phyloP scores from a whole-genome alignment of 2,113 vertebrate species.

The Clupea harengus region DNA sequence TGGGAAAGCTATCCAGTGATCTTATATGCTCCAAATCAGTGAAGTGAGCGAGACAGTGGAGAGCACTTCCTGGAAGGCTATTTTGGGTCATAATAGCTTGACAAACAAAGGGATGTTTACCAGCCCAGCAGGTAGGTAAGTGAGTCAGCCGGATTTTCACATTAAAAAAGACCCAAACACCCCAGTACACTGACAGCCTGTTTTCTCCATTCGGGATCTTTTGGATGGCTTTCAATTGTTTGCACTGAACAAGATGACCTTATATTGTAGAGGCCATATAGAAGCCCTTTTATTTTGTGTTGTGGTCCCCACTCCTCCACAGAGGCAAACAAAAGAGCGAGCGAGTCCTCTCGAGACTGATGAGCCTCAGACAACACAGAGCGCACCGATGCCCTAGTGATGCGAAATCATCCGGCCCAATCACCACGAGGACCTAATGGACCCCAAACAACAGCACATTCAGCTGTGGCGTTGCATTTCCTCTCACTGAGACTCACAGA shows the following conservation, averaged over 20 bases:
- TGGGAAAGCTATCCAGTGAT: background rate
- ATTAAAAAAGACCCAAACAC: background rate
- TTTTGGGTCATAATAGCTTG: background rate
- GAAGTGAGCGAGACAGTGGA: background rate
- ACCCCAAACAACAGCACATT: background rate
- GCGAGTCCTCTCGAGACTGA: background rate
- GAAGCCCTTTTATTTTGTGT: background rate
- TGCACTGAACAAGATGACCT: background rate
- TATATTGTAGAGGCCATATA: background rate
- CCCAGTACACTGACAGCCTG: background rate
- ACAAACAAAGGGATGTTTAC: background rate
- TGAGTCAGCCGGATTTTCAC: background rate
- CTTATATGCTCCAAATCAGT: background rate
- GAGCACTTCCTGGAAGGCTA: background rate
- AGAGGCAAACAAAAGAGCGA: background rate
- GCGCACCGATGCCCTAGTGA: background rate
- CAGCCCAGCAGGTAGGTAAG: background rate
- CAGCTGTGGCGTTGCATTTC: background rate
- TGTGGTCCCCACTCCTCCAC: background rate
- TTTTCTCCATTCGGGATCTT: background rate
- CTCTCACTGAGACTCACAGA: background rate
- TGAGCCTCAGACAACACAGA: background rate
- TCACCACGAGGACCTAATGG: background rate
- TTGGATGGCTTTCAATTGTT: no score
- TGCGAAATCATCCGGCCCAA: background rate